Evolutionary conservation across 1,140 invertebrate genomes (phyloP), one percentile per base, ranked within the genome.

Genomic region (Plodia interpunctella): DNA sequence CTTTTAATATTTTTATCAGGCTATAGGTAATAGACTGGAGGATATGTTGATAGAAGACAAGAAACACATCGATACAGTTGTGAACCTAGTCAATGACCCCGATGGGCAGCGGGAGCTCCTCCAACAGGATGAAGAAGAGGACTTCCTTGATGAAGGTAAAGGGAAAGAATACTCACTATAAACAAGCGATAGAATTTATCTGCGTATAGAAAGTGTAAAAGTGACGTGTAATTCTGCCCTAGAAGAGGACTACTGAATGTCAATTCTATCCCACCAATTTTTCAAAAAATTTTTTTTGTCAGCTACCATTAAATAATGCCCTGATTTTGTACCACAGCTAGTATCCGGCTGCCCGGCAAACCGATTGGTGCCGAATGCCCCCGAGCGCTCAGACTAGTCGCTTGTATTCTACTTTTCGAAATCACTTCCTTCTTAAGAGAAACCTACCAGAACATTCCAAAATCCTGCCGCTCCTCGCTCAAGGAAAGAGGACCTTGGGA

Each of bases 391-490:
- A 94, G 98, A 73, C 90, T 99, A 63, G 92, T 99, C 10, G 98
- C 98, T 0, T 99, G 97, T 81, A 94, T 98, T 38, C 90, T 99
- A 4, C 91, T 99, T 3, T 92, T 97, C 68, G 98, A 99, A 92
- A 98, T 99, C 25, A 99, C 98, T 0, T 94, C 97, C 0, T 99
- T 99, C 83, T 88, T 99, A 18, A 90, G 99, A 13, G 99, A 99
- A 90, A 99, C 97, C 0, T 99, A 99, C 84, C 96, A 95, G 65
- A 94, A 92, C 21, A 78, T 96, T 38, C 95, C 95, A 0, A 95
- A 96, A 69, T 92, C 93, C 0, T 94, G 91, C 32, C 92, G 94
- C 69, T 84, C 93, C 1, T 92, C 92, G 17, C 91, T 92, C 18
- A 94, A 94, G 69, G 95, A 96, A 76, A 92, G 94, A 56, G 94